Conservation (phyloP, 2,888 invertebrate species). For the Phengaris arion region DNA sequence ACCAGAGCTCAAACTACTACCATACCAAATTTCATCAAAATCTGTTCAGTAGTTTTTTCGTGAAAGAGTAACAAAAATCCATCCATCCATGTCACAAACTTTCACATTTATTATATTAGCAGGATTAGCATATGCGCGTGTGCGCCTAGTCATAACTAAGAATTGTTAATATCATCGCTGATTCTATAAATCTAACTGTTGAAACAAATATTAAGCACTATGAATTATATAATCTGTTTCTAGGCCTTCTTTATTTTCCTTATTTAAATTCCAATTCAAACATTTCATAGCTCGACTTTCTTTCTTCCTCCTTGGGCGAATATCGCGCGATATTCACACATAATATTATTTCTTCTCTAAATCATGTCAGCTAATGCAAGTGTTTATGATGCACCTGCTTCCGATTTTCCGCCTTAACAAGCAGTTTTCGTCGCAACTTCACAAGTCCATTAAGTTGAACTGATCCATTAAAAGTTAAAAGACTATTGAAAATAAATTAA, state of each 20-base stretch:
- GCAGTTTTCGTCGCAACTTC: too few relatives aligned
- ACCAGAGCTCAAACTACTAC: too few relatives aligned
- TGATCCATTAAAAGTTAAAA: background rate
- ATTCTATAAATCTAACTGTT: background rate
- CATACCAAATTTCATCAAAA: too few relatives aligned
- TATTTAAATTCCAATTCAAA: too few relatives aligned
- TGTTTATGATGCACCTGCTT: background rate
- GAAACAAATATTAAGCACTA: background rate
- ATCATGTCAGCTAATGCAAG: background rate
- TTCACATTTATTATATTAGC: too few relatives aligned
- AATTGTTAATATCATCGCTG: background rate
- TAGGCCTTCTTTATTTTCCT: too few relatives aligned
- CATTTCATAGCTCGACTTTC: too few relatives aligned
- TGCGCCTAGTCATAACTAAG: background rate
- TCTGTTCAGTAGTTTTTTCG: too few relatives aligned
- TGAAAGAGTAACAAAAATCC: too few relatives aligned
- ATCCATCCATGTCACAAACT: too few relatives aligned
- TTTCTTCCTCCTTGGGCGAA: too few relatives aligned
- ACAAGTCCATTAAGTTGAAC: background rate
- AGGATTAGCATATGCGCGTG: background rate
- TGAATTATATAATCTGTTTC: too few relatives aligned
- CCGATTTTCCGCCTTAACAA: background rate
- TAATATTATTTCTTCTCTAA: background rate
- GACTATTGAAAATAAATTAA: background rate
- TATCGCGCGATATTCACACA: background rate